Percentiles rank a stretch among this genome's conserved stretches.
These are phyloP conservation scores for Cryptotermes secundus DNA, from an alignment of 1,140 invertebrate species.

Conservation along the genomic window DNA sequence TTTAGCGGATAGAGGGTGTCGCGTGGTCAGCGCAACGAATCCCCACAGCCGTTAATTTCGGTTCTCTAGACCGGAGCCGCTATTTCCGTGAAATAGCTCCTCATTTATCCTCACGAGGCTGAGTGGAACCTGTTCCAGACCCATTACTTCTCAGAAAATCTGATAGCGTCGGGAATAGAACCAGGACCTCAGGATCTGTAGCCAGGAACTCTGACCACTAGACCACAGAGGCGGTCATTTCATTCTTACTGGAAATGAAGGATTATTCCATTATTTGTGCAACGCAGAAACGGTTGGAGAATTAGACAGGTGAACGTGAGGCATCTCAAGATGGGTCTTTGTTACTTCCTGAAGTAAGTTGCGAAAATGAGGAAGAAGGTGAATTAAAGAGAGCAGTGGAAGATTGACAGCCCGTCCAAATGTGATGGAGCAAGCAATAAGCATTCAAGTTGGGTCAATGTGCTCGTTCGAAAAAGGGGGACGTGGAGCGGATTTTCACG, in stretches of 20 bases:
- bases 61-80: too few relatives aligned
- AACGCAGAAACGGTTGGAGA: background rate
- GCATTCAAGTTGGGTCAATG: background rate
- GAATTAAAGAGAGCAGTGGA: too few relatives aligned
- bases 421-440: background rate
- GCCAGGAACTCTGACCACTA: too few relatives aligned
- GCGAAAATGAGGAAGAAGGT: background rate
- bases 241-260: background rate
- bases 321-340: background rate
- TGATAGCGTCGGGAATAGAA: too few relatives aligned
- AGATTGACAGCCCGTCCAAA: background rate
- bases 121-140: too few relatives aligned
- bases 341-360: background rate
- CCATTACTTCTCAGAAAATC: too few relatives aligned
- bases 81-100: too few relatives aligned
- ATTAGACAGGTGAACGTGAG: background rate
- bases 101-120: too few relatives aligned
- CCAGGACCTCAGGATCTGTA: too few relatives aligned
- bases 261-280: background rate
- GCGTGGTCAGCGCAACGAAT: too few relatives aligned
- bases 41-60: too few relatives aligned
- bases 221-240: background rate
- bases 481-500: background rate
- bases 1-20: too few relatives aligned
- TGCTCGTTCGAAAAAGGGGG: background rate